phyloP scores from a whole-genome alignment of 2,113 vertebrate species.

The Eira barbara region DNA sequence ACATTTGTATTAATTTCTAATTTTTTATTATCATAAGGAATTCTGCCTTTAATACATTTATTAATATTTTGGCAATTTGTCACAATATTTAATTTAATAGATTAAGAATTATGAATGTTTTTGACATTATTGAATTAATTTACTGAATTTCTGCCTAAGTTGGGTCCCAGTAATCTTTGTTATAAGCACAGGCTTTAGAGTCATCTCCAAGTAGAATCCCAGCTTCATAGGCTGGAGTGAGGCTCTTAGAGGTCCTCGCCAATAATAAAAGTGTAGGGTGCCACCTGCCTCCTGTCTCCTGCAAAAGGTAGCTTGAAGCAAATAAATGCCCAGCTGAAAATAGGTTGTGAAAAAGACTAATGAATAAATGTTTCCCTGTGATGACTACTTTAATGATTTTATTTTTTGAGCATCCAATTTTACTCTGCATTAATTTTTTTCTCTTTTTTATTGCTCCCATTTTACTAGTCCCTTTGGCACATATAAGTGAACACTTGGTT shows the following conservation, averaged over 20 bases:
- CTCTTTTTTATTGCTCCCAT: not conserved
- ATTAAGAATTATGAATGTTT: slow-evolving; percentile 17
- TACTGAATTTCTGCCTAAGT: not conserved
- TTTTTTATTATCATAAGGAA: not conserved
- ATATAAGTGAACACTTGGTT: not conserved
- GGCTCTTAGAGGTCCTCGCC: not conserved
- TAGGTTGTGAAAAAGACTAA: not conserved
- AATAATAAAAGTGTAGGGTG: not conserved
- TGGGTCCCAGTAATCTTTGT: not conserved
- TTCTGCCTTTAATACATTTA: not conserved
- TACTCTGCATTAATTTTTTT: not conserved
- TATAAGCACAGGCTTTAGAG: not conserved
- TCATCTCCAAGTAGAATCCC: not conserved
- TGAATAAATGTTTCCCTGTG: not conserved
- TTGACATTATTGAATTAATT: slow-evolving; percentile 7
- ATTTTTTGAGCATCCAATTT: not conserved
- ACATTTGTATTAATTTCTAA: not conserved
- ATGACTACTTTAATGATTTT: not conserved
- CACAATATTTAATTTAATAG: slow-evolving; percentile 36
- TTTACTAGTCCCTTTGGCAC: not conserved
- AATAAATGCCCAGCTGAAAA: not conserved
- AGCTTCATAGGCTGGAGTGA: not conserved
- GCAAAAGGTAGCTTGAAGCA: not conserved
- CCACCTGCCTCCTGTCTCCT: not conserved
- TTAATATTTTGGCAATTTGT: slow-evolving; percentile 1